phyloP scores from a whole-genome alignment of 2,888 invertebrate genomes.

The Pyrochroa serraticornis region DNA sequence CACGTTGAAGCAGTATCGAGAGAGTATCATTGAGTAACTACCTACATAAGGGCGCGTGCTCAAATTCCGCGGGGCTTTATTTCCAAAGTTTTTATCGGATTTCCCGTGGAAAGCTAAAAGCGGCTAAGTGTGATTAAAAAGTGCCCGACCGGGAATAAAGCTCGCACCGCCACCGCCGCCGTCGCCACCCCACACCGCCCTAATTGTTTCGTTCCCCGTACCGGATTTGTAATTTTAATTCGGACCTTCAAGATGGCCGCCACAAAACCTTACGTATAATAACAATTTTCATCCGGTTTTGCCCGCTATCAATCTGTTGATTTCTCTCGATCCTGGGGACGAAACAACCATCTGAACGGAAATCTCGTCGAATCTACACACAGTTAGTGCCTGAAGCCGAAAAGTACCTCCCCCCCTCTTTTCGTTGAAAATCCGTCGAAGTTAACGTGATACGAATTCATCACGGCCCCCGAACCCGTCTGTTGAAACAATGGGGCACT shows the following conservation, averaged over 20 bases:
- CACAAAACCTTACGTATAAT: too few relatives aligned
- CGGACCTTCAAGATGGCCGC: too few relatives aligned
- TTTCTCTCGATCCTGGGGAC: too few relatives aligned
- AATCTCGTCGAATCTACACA: slow-evolving; percentile 2
- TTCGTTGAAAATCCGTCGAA: slow-evolving; percentile 2
- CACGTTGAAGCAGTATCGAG: too few relatives aligned
- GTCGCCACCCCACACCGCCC: neutral
- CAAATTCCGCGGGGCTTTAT: slow-evolving; percentile 33
- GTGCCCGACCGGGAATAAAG: slow-evolving; percentile 21
- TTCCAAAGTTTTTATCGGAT: slow-evolving; percentile 39
- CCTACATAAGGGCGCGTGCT: neutral
- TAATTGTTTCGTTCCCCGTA: neutral
- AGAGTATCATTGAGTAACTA: too few relatives aligned
- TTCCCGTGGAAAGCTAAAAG: slow-evolving; percentile 31
- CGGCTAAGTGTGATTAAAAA: slow-evolving; percentile 30
- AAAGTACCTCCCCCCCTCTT: slow-evolving; percentile 20
- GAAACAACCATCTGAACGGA: too few relatives aligned
- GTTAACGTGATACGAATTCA: slow-evolving; percentile 19
- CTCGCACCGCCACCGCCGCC: neutral
- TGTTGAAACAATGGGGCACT: slow-evolving; percentile 20
- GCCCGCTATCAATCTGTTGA: too few relatives aligned
- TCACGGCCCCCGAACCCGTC: slow-evolving; percentile 19
- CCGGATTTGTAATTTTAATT: neutral
- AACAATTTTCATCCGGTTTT: too few relatives aligned
- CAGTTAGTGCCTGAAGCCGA: slow-evolving; percentile 18